Evolutionary conservation across 2,113 vertebrate genomes (phyloP).

Genomic region (Drymodes brunneopygia): DNA sequence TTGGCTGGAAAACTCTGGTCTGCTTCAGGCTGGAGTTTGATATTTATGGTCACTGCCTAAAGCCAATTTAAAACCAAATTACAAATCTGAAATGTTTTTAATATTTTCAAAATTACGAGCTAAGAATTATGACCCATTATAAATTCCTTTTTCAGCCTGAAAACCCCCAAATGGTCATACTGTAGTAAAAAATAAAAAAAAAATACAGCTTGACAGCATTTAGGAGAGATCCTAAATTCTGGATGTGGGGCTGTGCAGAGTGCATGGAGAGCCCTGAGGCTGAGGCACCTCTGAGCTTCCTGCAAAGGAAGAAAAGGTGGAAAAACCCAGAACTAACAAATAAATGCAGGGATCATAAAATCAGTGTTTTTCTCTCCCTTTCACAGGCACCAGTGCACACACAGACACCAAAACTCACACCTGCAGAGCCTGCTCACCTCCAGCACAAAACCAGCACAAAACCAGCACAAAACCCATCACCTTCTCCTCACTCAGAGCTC

Average conservation of each 20-base stretch:
- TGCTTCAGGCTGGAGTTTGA: neutral
- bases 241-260: neutral
- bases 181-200: neutral
- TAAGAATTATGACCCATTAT: neutral
- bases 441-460: neutral
- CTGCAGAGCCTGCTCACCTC: fast-evolving
- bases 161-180: neutral
- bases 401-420: neutral
- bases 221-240: neutral
- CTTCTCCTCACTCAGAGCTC: neutral
- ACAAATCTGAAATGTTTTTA: neutral
- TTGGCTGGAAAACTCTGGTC: neutral
- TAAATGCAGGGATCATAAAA: neutral
- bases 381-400: fast-evolving
- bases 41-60: conserved; percentile 11
- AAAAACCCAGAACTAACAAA: neutral
- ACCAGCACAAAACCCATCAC: neutral
- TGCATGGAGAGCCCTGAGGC: fast-evolving
- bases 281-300: neutral
- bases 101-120: neutral
- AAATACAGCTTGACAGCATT: neutral
- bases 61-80: conserved; percentile 1
- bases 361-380: neutral
- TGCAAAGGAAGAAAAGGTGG: neutral
- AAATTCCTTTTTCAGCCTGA: neutral